Evolutionary conservation across 2,113 vertebrate genomes (phyloP).

Genomic region (Vicugna pacos): DNA sequence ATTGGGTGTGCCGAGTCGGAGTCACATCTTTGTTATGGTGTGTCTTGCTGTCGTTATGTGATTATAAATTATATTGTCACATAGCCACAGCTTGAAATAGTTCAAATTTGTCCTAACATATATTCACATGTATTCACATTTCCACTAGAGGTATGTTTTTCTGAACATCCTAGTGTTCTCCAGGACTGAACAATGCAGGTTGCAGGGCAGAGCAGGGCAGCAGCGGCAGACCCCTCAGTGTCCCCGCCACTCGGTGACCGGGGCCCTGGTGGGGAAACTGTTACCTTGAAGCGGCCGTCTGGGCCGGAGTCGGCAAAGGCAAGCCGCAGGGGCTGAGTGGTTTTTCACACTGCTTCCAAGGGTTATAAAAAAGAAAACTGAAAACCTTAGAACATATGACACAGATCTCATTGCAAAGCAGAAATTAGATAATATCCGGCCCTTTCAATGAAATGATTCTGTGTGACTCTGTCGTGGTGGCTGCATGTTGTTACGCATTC

Average conservation of each 20-base stretch:
- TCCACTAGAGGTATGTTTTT: background rate
- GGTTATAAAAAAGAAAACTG: background rate
- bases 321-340: background rate
- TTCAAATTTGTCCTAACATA: background rate
- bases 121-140: background rate
- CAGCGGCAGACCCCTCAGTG: background rate
- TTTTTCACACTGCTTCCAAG: background rate
- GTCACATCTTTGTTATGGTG: background rate
- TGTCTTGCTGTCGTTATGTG: background rate
- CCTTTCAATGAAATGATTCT: too few species aligned
- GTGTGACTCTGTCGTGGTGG: too few species aligned
- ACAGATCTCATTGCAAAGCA: background rate
- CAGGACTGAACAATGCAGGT: background rate
- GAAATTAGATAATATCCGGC: background rate
- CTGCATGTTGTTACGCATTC: too few species aligned
- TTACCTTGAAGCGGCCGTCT: background rate
- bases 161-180: conserved; percentile 3
- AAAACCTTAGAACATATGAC: background rate
- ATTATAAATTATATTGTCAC: background rate
- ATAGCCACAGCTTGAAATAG: background rate
- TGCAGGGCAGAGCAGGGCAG: background rate
- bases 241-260: background rate
- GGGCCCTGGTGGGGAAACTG: background rate
- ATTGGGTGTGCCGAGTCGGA: background rate
- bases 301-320: background rate